A percentile compares a stretch with the other conserved stretches of the same genome.
phyloP scores from a whole-genome alignment of 2,113 vertebrate species.

The Phainopepla nitens region DNA sequence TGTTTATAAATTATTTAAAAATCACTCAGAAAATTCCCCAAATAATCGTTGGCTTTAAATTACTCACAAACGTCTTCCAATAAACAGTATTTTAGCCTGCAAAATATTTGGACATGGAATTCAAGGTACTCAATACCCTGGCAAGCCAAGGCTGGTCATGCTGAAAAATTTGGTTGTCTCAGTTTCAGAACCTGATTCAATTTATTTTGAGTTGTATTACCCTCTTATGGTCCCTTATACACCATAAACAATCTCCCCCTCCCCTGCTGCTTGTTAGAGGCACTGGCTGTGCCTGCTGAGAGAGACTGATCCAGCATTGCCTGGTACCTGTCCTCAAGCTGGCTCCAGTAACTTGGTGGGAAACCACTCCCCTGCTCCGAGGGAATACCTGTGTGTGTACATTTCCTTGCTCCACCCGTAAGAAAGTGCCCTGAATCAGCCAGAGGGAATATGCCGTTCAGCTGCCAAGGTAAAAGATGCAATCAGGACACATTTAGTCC shows the following conservation, averaged over 20 bases:
- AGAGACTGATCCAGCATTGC: not conserved
- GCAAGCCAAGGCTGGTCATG: not conserved
- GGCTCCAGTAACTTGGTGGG: not conserved
- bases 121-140: not conserved
- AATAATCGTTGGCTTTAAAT: not conserved
- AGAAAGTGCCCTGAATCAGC: not conserved
- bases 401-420: not conserved
- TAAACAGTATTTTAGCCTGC: not conserved
- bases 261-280: not conserved
- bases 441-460: not conserved
- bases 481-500: not conserved
- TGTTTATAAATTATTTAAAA: not conserved
- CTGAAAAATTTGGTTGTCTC: constrained; percentile 10
- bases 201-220: not conserved
- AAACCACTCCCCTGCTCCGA: not conserved
- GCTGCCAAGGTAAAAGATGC: not conserved
- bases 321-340: not conserved
- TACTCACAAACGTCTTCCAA: not conserved
- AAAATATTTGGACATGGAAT: not conserved
- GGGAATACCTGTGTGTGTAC: not conserved
- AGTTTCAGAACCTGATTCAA: not conserved
- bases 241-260: not conserved
- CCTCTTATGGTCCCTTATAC: not conserved
- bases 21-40: not conserved
- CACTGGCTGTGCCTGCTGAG: not conserved